Evolutionary conservation across 2,113 vertebrate genomes (phyloP), one percentile per base, ranked within the genome.

Genomic region (Oncorhynchus kisutch): DNA sequence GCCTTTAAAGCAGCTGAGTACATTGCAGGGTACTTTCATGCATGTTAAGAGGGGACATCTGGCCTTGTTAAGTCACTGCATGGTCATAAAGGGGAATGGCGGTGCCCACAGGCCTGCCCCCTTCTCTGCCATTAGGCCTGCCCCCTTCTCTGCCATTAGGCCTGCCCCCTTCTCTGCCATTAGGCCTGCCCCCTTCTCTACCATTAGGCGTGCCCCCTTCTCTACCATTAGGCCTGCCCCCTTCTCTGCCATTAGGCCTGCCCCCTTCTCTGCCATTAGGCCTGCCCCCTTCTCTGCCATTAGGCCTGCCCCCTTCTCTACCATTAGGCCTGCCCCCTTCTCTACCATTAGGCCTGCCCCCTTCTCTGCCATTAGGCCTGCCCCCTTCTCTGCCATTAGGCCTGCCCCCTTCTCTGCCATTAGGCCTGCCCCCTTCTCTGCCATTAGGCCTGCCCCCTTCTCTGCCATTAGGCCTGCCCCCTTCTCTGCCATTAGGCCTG

Each of bases 11-110:
- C 91, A 91, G 91, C 88, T 90, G 87, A 91, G 87, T 84, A 83
- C 86, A 80, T 90, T 74, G 51, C 85, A 87, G 84, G 86, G 87
- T 88, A 89, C 87, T 91, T 89, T 91, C 85, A 81, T 89, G 88
- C 87, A 90, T 88, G 87, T 89, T 87, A 88, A 87, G 87, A 84
- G 80, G 79, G 81, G 88, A 85, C 87, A 91, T 91, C 89, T 90
- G 92, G 89, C 90, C 87, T 88, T 78, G 91, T 93, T 92, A 91
- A 92, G 92, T 90, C 89, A 87, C 87, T 82, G 87, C 86, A 89
- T 87, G 89, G 90, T 84, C 90, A 91, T 92, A 90, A 91, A 92
- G 86, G 86, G 84, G 83, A 88, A 90, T 91, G 86, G 89, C 81
- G 81, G 79, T 87, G 87, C 87, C 86, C 84, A 77, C 5, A 31